These are phyloP conservation scores for Crossocerus cetratus DNA, from an alignment of 2,888 invertebrate species.

Conservation along the genomic window DNA sequence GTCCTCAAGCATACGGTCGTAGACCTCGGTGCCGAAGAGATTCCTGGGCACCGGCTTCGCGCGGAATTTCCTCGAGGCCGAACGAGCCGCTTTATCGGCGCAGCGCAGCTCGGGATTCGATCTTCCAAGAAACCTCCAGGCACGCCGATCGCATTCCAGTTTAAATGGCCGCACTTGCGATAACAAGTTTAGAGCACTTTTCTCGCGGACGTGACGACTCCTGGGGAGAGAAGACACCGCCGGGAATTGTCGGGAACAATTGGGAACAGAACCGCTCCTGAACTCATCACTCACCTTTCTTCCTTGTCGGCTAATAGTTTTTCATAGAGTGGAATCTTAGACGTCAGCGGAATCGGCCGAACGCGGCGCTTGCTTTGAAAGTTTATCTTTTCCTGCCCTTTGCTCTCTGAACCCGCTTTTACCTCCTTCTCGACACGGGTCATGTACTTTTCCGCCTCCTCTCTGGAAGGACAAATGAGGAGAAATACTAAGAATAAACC, in stretches of 20 bases:
- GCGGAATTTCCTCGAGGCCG: constrained; percentile 76
- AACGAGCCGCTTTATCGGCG: constrained; percentile 46
- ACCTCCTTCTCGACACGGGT: constrained; percentile 76
- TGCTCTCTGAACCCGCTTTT: constrained; percentile 72
- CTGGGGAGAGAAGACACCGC: constrained; percentile 44
- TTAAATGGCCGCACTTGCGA: constrained; percentile 74
- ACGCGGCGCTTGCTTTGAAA: constrained; percentile 76
- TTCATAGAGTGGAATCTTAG: constrained; percentile 84
- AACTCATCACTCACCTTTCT: constrained; percentile 79
- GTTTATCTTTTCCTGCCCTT: constrained; percentile 64
- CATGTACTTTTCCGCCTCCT: constrained; percentile 82
- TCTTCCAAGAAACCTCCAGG: constrained; percentile 67
- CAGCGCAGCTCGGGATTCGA: constrained; percentile 72
- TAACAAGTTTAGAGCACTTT: constrained; percentile 71
- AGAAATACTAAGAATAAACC: not conserved
- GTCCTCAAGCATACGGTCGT: constrained; percentile 85
- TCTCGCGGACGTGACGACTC: constrained; percentile 73
- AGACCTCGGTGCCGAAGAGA: constrained; percentile 84
- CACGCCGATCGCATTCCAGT: constrained; percentile 73
- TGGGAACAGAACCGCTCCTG: no score
- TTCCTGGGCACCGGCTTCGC: constrained; percentile 85
- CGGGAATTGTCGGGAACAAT: not conserved
- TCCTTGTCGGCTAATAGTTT: constrained; percentile 86
- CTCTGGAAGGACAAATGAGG: constrained; percentile 76
- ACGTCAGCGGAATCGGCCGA: constrained; percentile 84